phyloP scores from a whole-genome alignment of 2,888 invertebrate genomes.

The Cinara cedri region DNA sequence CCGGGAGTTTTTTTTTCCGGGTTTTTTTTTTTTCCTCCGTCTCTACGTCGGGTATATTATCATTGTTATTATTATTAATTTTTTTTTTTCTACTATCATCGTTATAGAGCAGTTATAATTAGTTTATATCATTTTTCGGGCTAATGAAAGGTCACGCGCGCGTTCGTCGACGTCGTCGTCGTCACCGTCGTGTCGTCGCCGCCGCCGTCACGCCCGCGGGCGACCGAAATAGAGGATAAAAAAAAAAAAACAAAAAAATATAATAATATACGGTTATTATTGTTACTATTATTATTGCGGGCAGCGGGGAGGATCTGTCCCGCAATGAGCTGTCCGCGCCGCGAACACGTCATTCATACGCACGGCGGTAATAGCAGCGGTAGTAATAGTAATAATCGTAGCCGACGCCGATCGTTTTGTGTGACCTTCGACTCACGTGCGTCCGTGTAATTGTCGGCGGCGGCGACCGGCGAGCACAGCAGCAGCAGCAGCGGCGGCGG shows the following conservation, averaged over 20 bases:
- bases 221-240: neutral
- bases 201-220: constrained; percentile 48
- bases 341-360: neutral
- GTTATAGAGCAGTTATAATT: constrained; percentile 55
- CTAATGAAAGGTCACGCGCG: constrained; percentile 55
- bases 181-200: constrained; percentile 51
- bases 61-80: too few relatives aligned
- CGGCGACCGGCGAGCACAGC: neutral
- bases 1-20: neutral
- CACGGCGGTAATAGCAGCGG: neutral
- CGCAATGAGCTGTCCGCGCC: too few relatives aligned
- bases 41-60: too few relatives aligned
- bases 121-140: constrained; percentile 51
- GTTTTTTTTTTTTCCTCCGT: neutral
- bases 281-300: neutral
- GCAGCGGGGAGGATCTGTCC: neutral
- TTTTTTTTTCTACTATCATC: constrained; percentile 5
- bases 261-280: constrained; percentile 7
- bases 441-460: constrained; percentile 21
- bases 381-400: neutral
- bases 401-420: neutral
- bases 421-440: constrained; percentile 49
- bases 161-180: too few relatives aligned
- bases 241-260: too few relatives aligned
- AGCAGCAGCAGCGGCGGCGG: constrained; percentile 4